Percentiles rank a stretch among this genome's conserved stretches.
phyloP scores from a whole-genome alignment of 2,797 vertebrate genomes.

The Anableps anableps region DNA sequence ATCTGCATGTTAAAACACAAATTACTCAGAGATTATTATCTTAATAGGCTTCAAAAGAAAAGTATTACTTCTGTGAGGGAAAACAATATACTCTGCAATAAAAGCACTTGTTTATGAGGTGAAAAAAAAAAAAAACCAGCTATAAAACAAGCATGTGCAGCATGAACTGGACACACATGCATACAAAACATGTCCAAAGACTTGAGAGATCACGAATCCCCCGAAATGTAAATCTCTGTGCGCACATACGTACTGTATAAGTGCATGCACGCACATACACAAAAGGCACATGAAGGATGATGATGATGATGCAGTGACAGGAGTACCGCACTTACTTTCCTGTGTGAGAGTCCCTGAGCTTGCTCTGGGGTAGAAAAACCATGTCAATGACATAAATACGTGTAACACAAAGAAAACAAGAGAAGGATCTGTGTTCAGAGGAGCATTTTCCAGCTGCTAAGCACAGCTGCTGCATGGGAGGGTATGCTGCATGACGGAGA shows the following conservation, averaged over 20 bases:
- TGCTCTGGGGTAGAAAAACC: constrained; percentile 96
- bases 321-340: constrained; percentile 95
- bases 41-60: neutral
- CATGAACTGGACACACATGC: constrained; percentile 85
- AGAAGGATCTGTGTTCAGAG: constrained; percentile 73
- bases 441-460: constrained; percentile 36
- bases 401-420: constrained; percentile 66
- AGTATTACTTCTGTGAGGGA: neutral
- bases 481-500: constrained; percentile 21
- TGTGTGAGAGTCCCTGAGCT: constrained; percentile 95
- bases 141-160: constrained; percentile 70
- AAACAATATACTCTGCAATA: constrained; percentile 8
- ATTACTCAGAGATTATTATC: neutral
- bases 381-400: constrained; percentile 80
- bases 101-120: constrained; percentile 62
- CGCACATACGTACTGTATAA: constrained; percentile 55
- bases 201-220: constrained; percentile 64
- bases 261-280: constrained; percentile 67
- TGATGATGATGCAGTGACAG: constrained; percentile 74
- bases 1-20: constrained; percentile 26
- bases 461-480: constrained; percentile 12
- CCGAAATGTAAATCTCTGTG: constrained; percentile 36
- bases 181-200: constrained; percentile 82
- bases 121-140: constrained; percentile 70
- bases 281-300: constrained; percentile 51